phyloP scores from a whole-genome alignment of 2,113 vertebrate species.

The Sinosuthora webbiana region DNA sequence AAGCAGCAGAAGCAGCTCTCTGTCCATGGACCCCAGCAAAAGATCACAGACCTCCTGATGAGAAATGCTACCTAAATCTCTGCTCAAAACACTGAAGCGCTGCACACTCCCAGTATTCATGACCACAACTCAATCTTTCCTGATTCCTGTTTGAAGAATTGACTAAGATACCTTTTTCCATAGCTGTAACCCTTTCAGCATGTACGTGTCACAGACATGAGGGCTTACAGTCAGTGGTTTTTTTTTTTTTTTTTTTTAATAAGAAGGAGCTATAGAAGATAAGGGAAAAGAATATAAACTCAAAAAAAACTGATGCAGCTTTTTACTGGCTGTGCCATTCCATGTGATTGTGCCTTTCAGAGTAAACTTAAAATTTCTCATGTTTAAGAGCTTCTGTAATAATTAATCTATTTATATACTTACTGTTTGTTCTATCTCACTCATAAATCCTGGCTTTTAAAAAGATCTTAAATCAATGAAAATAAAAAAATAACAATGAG shows the following conservation, averaged over 20 bases:
- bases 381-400: not conserved
- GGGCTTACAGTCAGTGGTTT: not conserved
- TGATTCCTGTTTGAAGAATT: not conserved
- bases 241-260: no score
- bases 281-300: not conserved
- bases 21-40: not conserved
- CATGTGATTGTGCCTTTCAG: not conserved
- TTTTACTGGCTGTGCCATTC: not conserved
- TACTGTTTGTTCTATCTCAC: not conserved
- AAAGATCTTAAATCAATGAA: not conserved
- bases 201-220: rapidly evolving
- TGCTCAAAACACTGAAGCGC: not conserved
- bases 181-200: not conserved
- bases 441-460: not conserved
- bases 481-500: not conserved
- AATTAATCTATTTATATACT: not conserved
- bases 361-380: not conserved
- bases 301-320: rapidly evolving
- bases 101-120: not conserved
- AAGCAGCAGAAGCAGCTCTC: not conserved
- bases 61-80: not conserved
- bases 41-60: not conserved
- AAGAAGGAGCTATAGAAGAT: not conserved
- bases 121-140: not conserved
- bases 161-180: not conserved